These are phyloP conservation scores for Eugnorisma glareosa DNA, from an alignment of 2,888 invertebrate species.

Conservation along the genomic window DNA sequence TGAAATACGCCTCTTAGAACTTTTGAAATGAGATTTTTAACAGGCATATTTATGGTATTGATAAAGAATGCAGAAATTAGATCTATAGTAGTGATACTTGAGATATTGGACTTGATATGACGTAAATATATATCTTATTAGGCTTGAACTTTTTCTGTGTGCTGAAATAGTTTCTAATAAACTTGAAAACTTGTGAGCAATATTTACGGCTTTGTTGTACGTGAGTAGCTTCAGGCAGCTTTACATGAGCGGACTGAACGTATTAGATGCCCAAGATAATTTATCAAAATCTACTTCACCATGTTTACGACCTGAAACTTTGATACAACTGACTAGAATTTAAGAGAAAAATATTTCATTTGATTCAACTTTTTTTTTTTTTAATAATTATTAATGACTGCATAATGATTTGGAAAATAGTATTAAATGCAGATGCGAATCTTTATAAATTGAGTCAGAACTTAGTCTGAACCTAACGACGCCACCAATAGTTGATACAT, in stretches of 20 bases:
- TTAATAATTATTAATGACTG: no score
- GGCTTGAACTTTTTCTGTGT: not conserved
- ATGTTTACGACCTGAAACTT: not conserved
- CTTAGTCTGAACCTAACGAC: conserved; percentile 22
- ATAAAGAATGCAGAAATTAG: not conserved
- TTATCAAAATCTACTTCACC: not conserved
- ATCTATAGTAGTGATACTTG: not conserved
- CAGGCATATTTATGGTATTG: not conserved
- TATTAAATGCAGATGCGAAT: conserved; percentile 17
- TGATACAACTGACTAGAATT: not conserved
- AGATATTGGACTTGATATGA: not conserved
- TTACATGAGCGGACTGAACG: no score
- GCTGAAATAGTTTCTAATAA: not conserved
- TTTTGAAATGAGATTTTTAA: conserved; percentile 17
- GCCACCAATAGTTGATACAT: conserved; percentile 36
- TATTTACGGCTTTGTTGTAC: not conserved
- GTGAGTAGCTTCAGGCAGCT: not conserved
- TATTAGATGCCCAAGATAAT: not conserved
- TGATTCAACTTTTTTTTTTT: not conserved
- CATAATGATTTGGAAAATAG: conserved; percentile 25
- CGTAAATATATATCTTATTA: not conserved
- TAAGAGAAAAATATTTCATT: not conserved
- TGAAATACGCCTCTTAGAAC: conserved; percentile 11
- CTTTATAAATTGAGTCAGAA: conserved; percentile 1
- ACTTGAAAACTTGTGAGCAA: not conserved